Percentiles rank a stretch among this genome's conserved stretches.
phyloP scores from a whole-genome alignment of 2,888 invertebrate genomes.

The Argyresthia albistria region DNA sequence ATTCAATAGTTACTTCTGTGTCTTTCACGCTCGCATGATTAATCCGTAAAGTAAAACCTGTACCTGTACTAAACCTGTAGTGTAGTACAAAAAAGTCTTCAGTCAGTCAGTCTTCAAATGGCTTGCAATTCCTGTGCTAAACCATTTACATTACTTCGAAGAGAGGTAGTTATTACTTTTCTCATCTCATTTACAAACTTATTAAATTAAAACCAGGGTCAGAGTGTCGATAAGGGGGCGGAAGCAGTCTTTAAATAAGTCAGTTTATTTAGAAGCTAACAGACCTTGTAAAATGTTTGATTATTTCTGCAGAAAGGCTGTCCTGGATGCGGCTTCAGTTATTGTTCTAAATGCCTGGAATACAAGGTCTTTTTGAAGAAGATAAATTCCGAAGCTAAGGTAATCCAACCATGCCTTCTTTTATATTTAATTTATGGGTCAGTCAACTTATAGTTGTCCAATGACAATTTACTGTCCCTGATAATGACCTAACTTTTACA shows the following conservation, averaged over 20 bases:
- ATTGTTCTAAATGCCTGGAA: slow-evolving; percentile 85
- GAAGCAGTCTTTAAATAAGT: no score
- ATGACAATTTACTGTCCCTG: no score
- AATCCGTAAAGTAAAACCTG: no score
- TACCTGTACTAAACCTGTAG: no score
- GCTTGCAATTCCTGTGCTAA: slow-evolving; percentile 81
- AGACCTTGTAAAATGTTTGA: background rate
- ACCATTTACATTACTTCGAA: slow-evolving; percentile 79
- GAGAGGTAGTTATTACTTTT: slow-evolving; percentile 71
- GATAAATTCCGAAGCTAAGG: slow-evolving; percentile 75
- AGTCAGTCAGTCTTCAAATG: slow-evolving; percentile 48
- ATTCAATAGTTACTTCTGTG: no score
- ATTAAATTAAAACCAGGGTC: no score
- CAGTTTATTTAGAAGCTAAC: background rate
- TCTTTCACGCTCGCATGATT: no score
- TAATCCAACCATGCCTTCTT: slow-evolving; percentile 36
- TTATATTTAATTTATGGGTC: no score
- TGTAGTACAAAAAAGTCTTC: no score
- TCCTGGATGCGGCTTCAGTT: slow-evolving; percentile 86
- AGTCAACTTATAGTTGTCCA: no score
- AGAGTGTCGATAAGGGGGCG: no score
- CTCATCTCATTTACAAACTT: slow-evolving; percentile 1
- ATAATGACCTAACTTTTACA: no score
- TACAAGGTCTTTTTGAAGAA: slow-evolving; percentile 78
- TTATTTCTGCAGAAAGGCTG: slow-evolving; percentile 78